phyloP scores from a whole-genome alignment of 1,140 invertebrate genomes.

The Leptonema lineaticorne region DNA sequence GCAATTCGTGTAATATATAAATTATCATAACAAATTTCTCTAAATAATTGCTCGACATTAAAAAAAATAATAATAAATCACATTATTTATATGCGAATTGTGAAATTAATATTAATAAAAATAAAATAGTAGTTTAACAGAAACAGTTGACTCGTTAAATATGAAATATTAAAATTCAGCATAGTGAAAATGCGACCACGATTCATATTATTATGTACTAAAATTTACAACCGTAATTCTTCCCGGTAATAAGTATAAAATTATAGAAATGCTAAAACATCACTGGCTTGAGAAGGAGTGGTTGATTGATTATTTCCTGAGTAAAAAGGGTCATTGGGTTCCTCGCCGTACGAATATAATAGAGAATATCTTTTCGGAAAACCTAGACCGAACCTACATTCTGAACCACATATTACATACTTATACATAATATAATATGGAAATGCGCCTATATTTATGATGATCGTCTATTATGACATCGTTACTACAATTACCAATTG shows the following conservation, averaged over 20 bases:
- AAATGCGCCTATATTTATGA: no score
- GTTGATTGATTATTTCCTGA: slow-evolving; percentile 30
- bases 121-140: slow-evolving; percentile 1
- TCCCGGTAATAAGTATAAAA: slow-evolving; percentile 5
- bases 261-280: slow-evolving; percentile 21
- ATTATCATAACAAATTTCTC: not conserved
- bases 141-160: not conserved
- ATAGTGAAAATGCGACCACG: not conserved
- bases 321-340: slow-evolving; percentile 22
- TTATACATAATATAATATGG: not conserved
- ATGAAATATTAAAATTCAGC: slow-evolving; percentile 1
- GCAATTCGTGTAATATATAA: not conserved
- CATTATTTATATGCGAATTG: no score
- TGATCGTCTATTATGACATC: no score
- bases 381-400: not conserved
- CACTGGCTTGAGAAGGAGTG: slow-evolving; percentile 22
- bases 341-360: slow-evolving; percentile 3
- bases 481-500: no score
- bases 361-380: not conserved
- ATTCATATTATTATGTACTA: slow-evolving; percentile 8
- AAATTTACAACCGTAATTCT: slow-evolving; percentile 5
- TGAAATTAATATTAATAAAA: no score
- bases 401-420: not conserved
- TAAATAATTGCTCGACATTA: not conserved
- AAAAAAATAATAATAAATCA: no score